A percentile compares a stretch with the other conserved stretches of the same genome.
Evolutionary conservation across 1,140 invertebrate species (phyloP).

Genomic region (Drosophila pachea): DNA sequence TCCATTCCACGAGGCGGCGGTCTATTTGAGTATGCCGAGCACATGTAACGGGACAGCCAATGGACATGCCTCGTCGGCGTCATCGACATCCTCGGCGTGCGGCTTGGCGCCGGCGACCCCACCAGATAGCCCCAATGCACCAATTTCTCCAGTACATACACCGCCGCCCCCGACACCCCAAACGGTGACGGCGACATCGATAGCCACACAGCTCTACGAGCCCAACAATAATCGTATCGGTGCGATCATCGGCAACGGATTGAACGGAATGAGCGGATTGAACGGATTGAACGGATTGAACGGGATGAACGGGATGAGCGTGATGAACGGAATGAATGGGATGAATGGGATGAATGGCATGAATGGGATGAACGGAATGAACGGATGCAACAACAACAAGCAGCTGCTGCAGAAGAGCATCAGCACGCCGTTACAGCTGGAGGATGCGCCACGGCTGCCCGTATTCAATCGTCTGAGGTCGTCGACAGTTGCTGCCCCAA

Average conservation of each 20-base stretch:
- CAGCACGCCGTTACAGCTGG: slow-evolving; percentile 54
- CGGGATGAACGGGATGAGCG: too few relatives aligned
- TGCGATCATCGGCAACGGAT: slow-evolving; percentile 76
- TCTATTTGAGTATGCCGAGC: slow-evolving; percentile 48
- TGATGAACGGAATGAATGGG: too few relatives aligned
- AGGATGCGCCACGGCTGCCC: slow-evolving; percentile 80
- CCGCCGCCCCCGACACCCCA: slow-evolving; percentile 67
- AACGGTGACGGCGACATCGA: background rate
- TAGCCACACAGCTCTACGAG: slow-evolving; percentile 28
- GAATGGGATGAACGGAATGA: too few relatives aligned
- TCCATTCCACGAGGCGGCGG: slow-evolving; percentile 81
- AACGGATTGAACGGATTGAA: too few relatives aligned
- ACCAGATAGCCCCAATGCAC: slow-evolving; percentile 71
- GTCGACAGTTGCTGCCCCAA: slow-evolving; percentile 51
- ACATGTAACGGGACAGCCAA: slow-evolving; percentile 1
- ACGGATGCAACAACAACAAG: slow-evolving; percentile 62
- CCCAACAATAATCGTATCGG: slow-evolving; percentile 37
- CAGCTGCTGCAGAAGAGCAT: slow-evolving; percentile 68
- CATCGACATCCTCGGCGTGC: slow-evolving; percentile 55
- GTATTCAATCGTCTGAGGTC: slow-evolving; percentile 86
- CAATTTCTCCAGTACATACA: slow-evolving; percentile 72
- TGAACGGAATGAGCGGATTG: too few relatives aligned
- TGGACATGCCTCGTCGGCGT: slow-evolving; percentile 35
- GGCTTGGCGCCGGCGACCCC: slow-evolving; percentile 59
- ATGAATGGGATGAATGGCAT: too few relatives aligned